Conservation (phyloP, 2,888 invertebrate species). For the Orthosia cruda region DNA sequence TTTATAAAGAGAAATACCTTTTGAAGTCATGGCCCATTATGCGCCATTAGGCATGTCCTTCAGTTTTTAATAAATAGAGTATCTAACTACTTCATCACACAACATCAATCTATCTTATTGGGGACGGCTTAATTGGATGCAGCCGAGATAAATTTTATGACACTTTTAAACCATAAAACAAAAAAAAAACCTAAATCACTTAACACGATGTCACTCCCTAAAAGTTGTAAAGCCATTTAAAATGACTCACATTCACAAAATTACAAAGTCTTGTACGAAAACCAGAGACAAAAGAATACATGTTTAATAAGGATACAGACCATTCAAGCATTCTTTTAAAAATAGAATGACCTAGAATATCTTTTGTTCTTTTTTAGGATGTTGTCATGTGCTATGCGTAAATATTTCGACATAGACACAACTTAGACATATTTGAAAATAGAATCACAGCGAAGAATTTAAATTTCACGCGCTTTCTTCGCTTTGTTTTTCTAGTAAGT, state of each 20-base stretch:
- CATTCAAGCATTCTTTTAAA: neutral
- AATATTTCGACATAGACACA: neutral
- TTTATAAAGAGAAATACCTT: no score
- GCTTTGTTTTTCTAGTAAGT: no score
- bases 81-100: no score
- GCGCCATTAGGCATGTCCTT: no score
- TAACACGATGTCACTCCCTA: neutral
- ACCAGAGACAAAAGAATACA: neutral
- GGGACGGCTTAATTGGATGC: no score
- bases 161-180: neutral
- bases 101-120: no score
- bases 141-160: no score
- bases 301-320: conserved; percentile 47
- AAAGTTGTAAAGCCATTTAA: neutral
- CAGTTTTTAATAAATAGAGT: no score
- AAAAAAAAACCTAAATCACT: neutral
- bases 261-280: conserved; percentile 8
- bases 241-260: conserved; percentile 30
- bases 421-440: no score
- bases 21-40: no score
- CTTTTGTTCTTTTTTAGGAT: conserved; percentile 7
- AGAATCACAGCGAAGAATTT: no score
- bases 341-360: conserved; percentile 29
- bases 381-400: neutral
- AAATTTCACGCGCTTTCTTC: no score